Evolutionary conservation across 2,797 vertebrate species (phyloP).

Genomic region (Champsocephalus gunnari): DNA sequence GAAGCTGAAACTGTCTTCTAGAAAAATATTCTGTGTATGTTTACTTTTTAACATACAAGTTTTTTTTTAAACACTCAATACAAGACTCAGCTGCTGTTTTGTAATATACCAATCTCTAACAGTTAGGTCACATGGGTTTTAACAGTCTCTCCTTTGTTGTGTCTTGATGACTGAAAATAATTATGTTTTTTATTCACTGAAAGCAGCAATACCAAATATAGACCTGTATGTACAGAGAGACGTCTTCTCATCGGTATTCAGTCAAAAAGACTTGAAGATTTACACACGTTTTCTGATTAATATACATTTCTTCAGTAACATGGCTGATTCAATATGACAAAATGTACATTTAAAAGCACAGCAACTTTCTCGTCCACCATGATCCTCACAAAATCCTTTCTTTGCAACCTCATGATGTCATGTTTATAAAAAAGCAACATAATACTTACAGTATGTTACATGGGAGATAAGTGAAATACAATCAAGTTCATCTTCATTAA

Average conservation of each 20-base stretch:
- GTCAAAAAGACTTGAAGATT: constrained; percentile 19
- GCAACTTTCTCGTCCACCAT: constrained; percentile 8
- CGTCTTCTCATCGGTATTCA: neutral
- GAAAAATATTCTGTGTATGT: neutral
- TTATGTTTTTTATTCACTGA: neutral
- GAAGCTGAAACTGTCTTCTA: neutral
- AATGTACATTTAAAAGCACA: constrained; percentile 26
- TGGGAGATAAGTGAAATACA: constrained; percentile 42
- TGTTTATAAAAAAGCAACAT: constrained; percentile 33
- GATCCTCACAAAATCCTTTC: neutral
- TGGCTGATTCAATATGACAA: constrained; percentile 30
- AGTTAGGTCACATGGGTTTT: neutral
- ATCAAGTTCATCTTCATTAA: constrained; percentile 56
- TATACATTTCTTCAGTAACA: constrained; percentile 27
- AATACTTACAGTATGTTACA: constrained; percentile 55
- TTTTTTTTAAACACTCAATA: neutral
- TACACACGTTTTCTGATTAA: constrained; percentile 15
- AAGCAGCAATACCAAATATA: neutral
- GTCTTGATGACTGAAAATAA: neutral
- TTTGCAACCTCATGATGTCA: neutral
- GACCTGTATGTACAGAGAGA: neutral
- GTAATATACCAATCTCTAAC: neutral
- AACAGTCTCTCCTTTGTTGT: neutral
- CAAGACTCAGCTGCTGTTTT: neutral
- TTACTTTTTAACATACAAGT: too few relatives aligned